Evolutionary conservation across 1,140 invertebrate genomes (phyloP).

Genomic region (Trissolcus basalis): DNA sequence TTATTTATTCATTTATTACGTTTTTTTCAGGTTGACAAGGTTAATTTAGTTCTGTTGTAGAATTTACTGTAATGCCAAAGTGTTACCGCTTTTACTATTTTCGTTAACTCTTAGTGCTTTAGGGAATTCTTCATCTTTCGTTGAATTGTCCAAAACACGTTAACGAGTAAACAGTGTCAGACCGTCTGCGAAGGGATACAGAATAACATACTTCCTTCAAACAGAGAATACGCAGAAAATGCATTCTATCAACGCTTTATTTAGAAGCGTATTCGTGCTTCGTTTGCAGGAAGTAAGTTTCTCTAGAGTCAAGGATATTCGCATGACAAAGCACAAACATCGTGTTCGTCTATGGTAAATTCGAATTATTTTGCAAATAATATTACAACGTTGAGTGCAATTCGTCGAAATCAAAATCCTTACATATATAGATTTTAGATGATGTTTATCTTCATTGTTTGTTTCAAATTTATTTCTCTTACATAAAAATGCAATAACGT

Average conservation of each 20-base stretch:
- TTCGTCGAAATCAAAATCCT: no score
- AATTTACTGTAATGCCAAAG: no score
- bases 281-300: constrained; percentile 57
- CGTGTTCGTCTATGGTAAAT: constrained; percentile 36
- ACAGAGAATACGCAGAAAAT: constrained; percentile 40
- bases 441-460: no score
- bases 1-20: no score
- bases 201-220: constrained; percentile 51
- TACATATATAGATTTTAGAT: no score
- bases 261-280: constrained; percentile 44
- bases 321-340: constrained; percentile 41
- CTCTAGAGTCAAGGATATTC: constrained; percentile 48
- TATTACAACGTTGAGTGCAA: no score
- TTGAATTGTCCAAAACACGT: constrained; percentile 45
- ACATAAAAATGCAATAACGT: no score
- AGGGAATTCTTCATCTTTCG: constrained; percentile 44
- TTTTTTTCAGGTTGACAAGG: no score
- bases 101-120: constrained; percentile 42
- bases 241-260: constrained; percentile 50
- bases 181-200: constrained; percentile 42
- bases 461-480: no score
- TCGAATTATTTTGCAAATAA: constrained; percentile 18
- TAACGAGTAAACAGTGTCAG: constrained; percentile 46
- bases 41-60: no score
- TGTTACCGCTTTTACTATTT: constrained; percentile 14